Evolutionary conservation across 1,140 invertebrate species (phyloP).

Genomic region (Ditylenchus dipsaci): DNA sequence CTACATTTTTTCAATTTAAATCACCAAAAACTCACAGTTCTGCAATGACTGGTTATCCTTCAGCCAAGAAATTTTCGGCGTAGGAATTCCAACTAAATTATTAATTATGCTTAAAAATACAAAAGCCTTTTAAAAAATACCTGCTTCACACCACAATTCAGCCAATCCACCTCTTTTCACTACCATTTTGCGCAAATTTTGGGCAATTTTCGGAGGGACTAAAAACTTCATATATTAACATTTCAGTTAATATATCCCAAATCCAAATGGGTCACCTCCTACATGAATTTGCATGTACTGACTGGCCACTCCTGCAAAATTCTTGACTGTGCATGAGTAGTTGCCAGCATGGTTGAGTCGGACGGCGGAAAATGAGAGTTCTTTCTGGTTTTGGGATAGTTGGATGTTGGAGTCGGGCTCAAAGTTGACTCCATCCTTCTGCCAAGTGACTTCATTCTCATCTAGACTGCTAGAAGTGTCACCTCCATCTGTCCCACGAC

Average conservation of each 20-base stretch:
- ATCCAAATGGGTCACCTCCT: conserved; percentile 45
- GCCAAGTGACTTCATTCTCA: conserved; percentile 37
- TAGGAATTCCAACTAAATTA: conserved; percentile 59
- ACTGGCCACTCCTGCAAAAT: conserved; percentile 50
- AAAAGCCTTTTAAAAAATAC: too few relatives aligned
- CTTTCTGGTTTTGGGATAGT: background rate
- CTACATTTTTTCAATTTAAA: background rate
- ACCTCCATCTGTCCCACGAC: conserved; percentile 17
- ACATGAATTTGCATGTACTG: conserved; percentile 35
- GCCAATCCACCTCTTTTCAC: conserved; percentile 12
- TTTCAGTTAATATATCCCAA: background rate
- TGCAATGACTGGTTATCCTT: conserved; percentile 52
- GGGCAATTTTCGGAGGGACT: conserved; percentile 18
- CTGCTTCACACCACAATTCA: conserved; percentile 59
- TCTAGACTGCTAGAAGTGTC: background rate
- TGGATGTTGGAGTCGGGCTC: background rate
- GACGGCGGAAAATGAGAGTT: conserved; percentile 19
- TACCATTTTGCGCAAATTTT: conserved; percentile 3
- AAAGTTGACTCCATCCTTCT: conserved; percentile 32
- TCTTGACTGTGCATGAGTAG: conserved; percentile 59
- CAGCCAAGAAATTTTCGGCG: conserved; percentile 59
- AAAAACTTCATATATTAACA: background rate
- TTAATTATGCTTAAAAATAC: too few relatives aligned
- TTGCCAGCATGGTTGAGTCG: conserved; percentile 51
- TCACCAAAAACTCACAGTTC: conserved; percentile 29